Conservation (phyloP, 2,113 vertebrate genomes). For the Mus musculus region DNA sequence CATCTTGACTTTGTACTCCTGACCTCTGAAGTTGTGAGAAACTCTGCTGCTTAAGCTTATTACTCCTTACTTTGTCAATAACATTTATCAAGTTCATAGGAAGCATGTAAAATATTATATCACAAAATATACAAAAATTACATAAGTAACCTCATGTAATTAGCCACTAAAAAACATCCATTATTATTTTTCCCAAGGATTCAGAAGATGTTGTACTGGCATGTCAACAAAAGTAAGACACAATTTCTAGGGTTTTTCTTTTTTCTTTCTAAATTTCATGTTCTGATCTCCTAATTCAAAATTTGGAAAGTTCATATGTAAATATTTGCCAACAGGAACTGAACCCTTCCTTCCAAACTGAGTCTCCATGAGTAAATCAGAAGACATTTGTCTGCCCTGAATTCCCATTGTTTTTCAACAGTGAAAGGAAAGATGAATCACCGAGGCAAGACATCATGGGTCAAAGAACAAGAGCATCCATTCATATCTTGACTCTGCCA, state of each 20-base stretch:
- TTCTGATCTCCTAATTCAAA: constrained; percentile 83
- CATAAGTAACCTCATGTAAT: constrained; percentile 79
- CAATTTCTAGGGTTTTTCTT: constrained; percentile 58
- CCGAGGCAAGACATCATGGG: not conserved
- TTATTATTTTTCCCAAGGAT: constrained; percentile 78
- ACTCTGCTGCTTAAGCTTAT: not conserved
- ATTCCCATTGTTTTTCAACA: not conserved
- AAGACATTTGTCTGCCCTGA: not conserved
- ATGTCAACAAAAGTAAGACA: constrained; percentile 79
- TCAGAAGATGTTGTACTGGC: constrained; percentile 79
- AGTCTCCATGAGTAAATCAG: not conserved
- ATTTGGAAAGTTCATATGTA: constrained; percentile 82
- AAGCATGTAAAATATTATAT: constrained; percentile 55
- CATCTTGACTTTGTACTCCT: not conserved
- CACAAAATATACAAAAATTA: constrained; percentile 71
- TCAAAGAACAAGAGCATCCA: not conserved
- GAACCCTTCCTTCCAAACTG: constrained; percentile 64
- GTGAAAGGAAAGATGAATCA: not conserved
- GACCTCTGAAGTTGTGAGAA: not conserved
- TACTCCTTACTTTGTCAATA: not conserved
- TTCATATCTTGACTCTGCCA: not conserved
- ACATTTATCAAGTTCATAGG: not conserved
- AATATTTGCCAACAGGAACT: constrained; percentile 82
- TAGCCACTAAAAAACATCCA: constrained; percentile 80
- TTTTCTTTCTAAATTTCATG: constrained; percentile 61